phyloP scores from a whole-genome alignment of 2,113 vertebrate species.

The Nerophis lumbriciformis region DNA sequence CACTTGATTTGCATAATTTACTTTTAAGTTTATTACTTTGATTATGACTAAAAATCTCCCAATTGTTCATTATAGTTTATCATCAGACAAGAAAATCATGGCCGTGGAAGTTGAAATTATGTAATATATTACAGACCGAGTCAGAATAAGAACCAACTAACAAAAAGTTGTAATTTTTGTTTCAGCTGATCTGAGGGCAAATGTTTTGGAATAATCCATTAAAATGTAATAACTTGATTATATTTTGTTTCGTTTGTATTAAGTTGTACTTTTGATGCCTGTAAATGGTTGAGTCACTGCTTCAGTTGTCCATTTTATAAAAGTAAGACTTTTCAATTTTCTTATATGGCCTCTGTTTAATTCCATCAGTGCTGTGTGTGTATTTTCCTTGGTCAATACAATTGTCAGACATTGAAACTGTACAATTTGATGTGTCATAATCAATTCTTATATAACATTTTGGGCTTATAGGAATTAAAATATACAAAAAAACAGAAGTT shows the following conservation, averaged over 20 bases:
- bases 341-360: slow-evolving; percentile 15
- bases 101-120: not conserved
- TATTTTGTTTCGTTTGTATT: slow-evolving; percentile 15
- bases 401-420: too few relatives aligned
- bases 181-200: not conserved
- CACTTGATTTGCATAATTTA: too few relatives aligned
- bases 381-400: not conserved
- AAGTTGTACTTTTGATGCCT: slow-evolving; percentile 36
- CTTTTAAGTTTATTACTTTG: not conserved
- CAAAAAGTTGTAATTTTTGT: not conserved
- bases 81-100: not conserved
- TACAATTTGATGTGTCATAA: too few relatives aligned
- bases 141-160: too few relatives aligned
- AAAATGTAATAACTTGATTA: slow-evolving; percentile 6
- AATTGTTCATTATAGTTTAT: not conserved
- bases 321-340: slow-evolving; percentile 62
- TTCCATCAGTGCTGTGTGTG: not conserved
- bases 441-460: too few relatives aligned
- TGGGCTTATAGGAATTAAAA: too few relatives aligned
- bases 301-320: slow-evolving; percentile 61
- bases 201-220: not conserved
- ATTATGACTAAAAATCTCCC: not conserved
- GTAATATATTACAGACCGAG: not conserved
- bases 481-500: too few relatives aligned
- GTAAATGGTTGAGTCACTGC: slow-evolving; percentile 21